phyloP scores from a whole-genome alignment of 2,888 invertebrate genomes.

The Silvanus unidentatus region DNA sequence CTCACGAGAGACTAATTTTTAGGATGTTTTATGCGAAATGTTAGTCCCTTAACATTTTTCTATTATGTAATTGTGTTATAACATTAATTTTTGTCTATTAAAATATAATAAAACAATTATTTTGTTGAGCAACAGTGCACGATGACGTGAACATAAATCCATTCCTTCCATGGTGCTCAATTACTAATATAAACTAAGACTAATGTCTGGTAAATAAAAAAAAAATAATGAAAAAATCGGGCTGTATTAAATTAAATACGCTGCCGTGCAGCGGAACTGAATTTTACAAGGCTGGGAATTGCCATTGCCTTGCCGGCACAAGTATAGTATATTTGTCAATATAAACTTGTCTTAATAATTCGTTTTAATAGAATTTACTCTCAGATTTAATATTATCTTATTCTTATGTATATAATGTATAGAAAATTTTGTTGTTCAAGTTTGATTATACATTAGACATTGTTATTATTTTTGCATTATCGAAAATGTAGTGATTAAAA shows the following conservation, averaged over 20 bases:
- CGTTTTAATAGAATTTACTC: constrained; percentile 15
- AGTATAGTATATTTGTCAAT: constrained; percentile 8
- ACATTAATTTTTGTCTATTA: too few relatives aligned
- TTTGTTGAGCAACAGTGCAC: constrained; percentile 14
- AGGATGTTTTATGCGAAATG: too few relatives aligned
- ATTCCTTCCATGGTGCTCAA: constrained; percentile 69
- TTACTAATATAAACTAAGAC: constrained; percentile 33
- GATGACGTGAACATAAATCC: constrained; percentile 37
- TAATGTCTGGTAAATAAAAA: constrained; percentile 19
- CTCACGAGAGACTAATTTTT: too few relatives aligned
- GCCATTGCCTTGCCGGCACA: constrained; percentile 34
- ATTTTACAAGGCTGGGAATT: constrained; percentile 30
- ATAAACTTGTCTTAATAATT: background rate
- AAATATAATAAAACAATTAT: too few relatives aligned
- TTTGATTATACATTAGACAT: constrained; percentile 18
- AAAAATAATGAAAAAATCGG: constrained; percentile 14
- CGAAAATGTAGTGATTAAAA: background rate
- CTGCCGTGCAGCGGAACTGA: constrained; percentile 37
- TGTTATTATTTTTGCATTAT: constrained; percentile 22
- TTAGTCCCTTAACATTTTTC: too few relatives aligned
- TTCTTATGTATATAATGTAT: constrained; percentile 24
- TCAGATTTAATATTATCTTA: constrained; percentile 21
- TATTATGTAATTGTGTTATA: too few relatives aligned
- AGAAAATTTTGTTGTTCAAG: constrained; percentile 22
- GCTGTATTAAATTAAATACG: constrained; percentile 19